Evolutionary conservation across 2,888 invertebrate species (phyloP).

Genomic region (Conops quadrifasciatus): DNA sequence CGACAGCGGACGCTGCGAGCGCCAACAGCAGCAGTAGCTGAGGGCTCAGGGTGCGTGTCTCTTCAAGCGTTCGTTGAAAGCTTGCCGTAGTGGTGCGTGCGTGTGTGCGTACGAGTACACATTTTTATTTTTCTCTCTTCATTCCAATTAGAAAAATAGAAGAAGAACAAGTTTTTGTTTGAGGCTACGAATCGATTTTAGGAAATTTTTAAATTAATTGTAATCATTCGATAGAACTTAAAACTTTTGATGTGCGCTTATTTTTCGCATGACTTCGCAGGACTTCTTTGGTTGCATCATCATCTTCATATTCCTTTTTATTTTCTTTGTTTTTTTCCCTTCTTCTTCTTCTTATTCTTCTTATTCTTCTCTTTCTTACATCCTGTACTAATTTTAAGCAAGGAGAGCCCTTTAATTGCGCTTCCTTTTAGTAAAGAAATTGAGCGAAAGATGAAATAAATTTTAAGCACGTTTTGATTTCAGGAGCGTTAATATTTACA

Average conservation of each 20-base stretch:
- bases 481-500: too few relatives aligned
- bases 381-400: constrained; percentile 34
- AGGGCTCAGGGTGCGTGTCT: too few relatives aligned
- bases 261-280: too few relatives aligned
- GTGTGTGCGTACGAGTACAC: not conserved
- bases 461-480: constrained; percentile 20
- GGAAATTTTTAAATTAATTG: constrained; percentile 51
- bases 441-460: constrained; percentile 52
- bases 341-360: not conserved
- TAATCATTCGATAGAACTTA: constrained; percentile 49
- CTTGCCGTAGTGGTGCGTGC: not conserved
- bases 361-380: constrained; percentile 50
- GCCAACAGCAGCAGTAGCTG: too few relatives aligned
- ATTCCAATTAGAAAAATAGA: constrained; percentile 45
- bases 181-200: constrained; percentile 58
- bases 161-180: constrained; percentile 29
- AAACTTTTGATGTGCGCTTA: too few relatives aligned
- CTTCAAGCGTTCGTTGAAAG: too few relatives aligned
- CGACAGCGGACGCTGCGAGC: constrained; percentile 51
- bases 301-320: not conserved
- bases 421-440: constrained; percentile 51
- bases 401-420: constrained; percentile 38
- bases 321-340: not conserved
- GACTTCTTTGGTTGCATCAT: too few relatives aligned
- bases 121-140: not conserved